A percentile compares a stretch with the other conserved stretches of the same genome.
Conservation (phyloP, 2,888 invertebrate species). For the Lithophane semibrunnea region DNA sequence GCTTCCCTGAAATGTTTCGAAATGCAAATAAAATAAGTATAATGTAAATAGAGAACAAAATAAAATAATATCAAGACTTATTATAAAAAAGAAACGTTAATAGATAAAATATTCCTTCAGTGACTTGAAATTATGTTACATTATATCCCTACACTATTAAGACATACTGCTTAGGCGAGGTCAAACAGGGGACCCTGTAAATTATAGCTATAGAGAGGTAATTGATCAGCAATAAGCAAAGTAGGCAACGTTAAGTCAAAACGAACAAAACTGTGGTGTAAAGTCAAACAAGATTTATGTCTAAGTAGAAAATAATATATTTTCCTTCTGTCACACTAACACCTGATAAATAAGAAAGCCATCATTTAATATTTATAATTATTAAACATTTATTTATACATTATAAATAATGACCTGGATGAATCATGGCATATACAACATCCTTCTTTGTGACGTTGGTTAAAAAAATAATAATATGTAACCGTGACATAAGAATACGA, state of each 20-base stretch:
- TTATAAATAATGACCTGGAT: background rate
- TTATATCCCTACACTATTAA: background rate
- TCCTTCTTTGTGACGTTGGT: background rate
- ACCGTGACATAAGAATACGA: background rate
- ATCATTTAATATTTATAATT: slow-evolving; percentile 5
- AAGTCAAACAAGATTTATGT: slow-evolving; percentile 54
- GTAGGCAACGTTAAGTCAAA: slow-evolving; percentile 31
- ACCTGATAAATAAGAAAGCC: slow-evolving; percentile 29
- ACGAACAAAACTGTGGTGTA: slow-evolving; percentile 40
- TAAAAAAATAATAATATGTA: background rate
- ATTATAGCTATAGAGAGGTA: slow-evolving; percentile 27
- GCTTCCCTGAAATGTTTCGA: background rate
- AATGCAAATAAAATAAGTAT: background rate
- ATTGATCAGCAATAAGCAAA: slow-evolving; percentile 46
- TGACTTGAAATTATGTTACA: background rate
- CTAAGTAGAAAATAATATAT: slow-evolving; percentile 46
- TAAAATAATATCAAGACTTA: background rate
- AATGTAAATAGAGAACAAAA: background rate
- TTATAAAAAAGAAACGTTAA: background rate
- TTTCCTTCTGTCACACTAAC: slow-evolving; percentile 17
- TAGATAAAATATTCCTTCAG: background rate
- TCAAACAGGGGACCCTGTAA: slow-evolving; percentile 44
- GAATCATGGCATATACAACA: background rate
- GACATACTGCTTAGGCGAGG: slow-evolving; percentile 26
- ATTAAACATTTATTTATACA: slow-evolving; percentile 8